Evolutionary conservation across 1,140 invertebrate species (phyloP), one percentile per base, ranked within the genome.

Genomic region (Andrena cerasifolii): DNA sequence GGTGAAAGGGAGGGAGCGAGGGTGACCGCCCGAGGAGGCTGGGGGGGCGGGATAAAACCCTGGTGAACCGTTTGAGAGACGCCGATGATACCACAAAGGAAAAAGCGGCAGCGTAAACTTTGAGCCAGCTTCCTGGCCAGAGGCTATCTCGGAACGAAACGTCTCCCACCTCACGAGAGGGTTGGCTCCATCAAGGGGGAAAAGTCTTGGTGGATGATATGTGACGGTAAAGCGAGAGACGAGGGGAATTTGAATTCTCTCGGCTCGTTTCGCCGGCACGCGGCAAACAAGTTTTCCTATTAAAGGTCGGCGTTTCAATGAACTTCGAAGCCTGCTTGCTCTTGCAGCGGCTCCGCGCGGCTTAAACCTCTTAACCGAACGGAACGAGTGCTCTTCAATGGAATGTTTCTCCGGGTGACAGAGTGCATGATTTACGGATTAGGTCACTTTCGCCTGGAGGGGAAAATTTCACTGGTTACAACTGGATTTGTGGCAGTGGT

Each of bases 81-180:
- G 77, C 78, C 71, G 78, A 67, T 85, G 79, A 78, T 79, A 62
- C 73, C 81, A 86, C 82, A 83, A 83, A 86, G 81, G 86, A 81
- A 86, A 79, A 66, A 84, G 79, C 63, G 70, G 62, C 59, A 71
- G 58, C 78, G 79, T 80, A 85, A 88, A 90, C 83, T 89, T 89
- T 84, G 70, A 85, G 84, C 86, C 68, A 81, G 76, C 84, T 89
- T 75, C 56, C 83, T 87, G 80, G 79, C 86, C 81, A 85, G 66
- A 31, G 81, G 82, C 72, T 84, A 76, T 67, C 76, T 76, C 51
- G 24, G 53, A 75, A 45, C 45, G 53, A 70, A 82, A 56, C 31
- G 36, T 16, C 53, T 74, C 51, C 40, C 54, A 24, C 40, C 36
- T 14, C 21, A 56, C 56, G 14, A 53, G 47, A 43, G 21, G n/a